A percentile compares a stretch with the other conserved stretches of the same genome.
Conservation (phyloP, 2,888 invertebrate genomes). For the Lasiommata megera region DNA sequence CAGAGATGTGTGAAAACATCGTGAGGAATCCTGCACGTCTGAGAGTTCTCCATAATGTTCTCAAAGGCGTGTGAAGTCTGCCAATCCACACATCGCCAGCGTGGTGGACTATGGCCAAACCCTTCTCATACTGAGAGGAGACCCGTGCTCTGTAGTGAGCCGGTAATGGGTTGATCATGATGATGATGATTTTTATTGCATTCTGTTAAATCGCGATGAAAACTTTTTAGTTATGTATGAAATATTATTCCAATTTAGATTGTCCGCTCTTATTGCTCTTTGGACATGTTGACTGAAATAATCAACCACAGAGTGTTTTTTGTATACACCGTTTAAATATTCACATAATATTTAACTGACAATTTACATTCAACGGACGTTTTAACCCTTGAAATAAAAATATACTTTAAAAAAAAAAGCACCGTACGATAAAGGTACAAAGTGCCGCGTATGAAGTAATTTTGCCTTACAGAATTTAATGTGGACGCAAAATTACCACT, state of each 20-base stretch:
- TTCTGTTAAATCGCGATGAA: too few relatives aligned
- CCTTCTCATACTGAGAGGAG: too few relatives aligned
- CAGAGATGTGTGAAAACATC: too few relatives aligned
- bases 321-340: conserved; percentile 1
- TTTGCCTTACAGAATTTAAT: conserved; percentile 33
- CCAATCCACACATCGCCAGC: too few relatives aligned
- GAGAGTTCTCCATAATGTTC: too few relatives aligned
- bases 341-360: conserved; percentile 10
- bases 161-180: too few relatives aligned
- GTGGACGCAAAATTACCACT: conserved; percentile 6
- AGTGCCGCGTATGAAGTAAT: conserved; percentile 37
- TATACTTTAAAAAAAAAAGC: conserved; percentile 13
- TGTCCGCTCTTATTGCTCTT: background rate
- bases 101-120: too few relatives aligned
- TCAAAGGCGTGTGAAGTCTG: too few relatives aligned
- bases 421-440: conserved; percentile 22
- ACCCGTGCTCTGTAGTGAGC: too few relatives aligned
- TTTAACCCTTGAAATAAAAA: conserved; percentile 22
- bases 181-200: too few relatives aligned
- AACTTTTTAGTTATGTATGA: too few relatives aligned
- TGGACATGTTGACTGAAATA: conserved; percentile 7
- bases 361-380: conserved; percentile 19
- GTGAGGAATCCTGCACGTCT: too few relatives aligned
- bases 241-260: background rate
- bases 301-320: background rate